A percentile compares a stretch with the other conserved stretches of the same genome.
phyloP scores from a whole-genome alignment of 2,113 vertebrate species.

The Perca flavescens region DNA sequence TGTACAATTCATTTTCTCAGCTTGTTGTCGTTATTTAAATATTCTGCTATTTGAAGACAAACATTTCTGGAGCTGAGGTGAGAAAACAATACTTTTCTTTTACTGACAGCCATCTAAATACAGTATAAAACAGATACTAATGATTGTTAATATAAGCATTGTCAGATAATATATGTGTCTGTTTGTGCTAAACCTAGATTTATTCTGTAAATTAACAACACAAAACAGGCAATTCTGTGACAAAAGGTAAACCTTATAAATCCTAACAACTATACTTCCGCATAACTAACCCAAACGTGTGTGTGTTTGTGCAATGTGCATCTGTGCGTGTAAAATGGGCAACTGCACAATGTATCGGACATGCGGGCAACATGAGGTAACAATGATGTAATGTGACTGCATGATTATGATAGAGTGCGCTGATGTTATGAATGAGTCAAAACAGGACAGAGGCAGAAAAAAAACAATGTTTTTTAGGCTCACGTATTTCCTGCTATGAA shows the following conservation, averaged over 20 bases:
- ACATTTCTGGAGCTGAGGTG: neutral
- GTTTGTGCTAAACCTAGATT: neutral
- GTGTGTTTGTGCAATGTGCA: constrained; percentile 1
- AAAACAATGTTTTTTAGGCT: neutral
- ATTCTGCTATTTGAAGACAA: neutral
- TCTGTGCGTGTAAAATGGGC: neutral
- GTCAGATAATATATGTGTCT: neutral
- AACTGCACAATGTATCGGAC: neutral
- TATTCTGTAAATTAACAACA: neutral
- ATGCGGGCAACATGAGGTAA: neutral
- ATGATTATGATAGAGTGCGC: constrained; percentile 7
- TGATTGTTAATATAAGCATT: too few species aligned
- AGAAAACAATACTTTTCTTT: neutral
- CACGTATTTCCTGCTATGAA: neutral
- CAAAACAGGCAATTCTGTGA: neutral
- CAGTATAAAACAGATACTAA: neutral
- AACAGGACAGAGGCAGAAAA: neutral
- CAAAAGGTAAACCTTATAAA: neutral
- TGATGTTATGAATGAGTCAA: neutral
- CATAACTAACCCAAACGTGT: neutral
- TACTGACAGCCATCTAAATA: neutral
- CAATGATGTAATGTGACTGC: neutral
- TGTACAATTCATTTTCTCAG: neutral
- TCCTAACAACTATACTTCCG: neutral
- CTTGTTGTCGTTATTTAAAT: neutral